Evolutionary conservation across 2,113 vertebrate species (phyloP), one percentile per base, ranked within the genome.

Genomic region (Aplodontia rufa): DNA sequence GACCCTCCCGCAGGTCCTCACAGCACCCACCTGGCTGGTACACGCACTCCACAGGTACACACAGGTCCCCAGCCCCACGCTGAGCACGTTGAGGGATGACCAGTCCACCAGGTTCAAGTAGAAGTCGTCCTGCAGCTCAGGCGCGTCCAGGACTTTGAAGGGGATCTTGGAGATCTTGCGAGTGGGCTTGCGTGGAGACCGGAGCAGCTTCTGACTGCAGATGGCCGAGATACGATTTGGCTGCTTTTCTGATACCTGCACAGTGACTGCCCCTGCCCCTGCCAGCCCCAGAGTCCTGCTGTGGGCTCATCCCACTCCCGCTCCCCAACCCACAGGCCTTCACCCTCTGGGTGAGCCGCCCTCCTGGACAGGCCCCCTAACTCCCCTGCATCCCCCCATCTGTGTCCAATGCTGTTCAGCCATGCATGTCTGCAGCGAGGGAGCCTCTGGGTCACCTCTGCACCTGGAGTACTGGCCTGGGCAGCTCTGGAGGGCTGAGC

Each of bases 81-180:
- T 99, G 96, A 99, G 99, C 69, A 99, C 99, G 0, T 99, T 99
- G 51, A 99, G 98, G 74, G 99, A 99, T 0, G 99, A 99, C 99
- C 99, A 99, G 98, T 99, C 99, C 87, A 99, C 99, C 93, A 99
- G 97, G 97, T 99, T 99, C 98, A 99, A 98, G 98, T 99, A 99
- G 98, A 99, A 99, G 94, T 99, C 99, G 0, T 99, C 99, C 97
- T 99, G 99, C 45, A 99, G 98, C 97, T 99, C 99, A 0, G 99
- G 99, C 8, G 99, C 99, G 2, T 99, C 99, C 78, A 99, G 97
- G 75, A 99, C 99, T 98, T 99, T 99, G 92, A 99, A 99, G 14
- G 99, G 99, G 89, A 99, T 99, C 98, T 99, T 99, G 28, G 99
- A 99, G 96, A 99, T 99, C 97, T 99, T 99, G 22, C 99, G 99